Base-by-base conservation (phyloP, 2,888 invertebrate genomes). In the Cheiracanthium punctorium region DNA sequence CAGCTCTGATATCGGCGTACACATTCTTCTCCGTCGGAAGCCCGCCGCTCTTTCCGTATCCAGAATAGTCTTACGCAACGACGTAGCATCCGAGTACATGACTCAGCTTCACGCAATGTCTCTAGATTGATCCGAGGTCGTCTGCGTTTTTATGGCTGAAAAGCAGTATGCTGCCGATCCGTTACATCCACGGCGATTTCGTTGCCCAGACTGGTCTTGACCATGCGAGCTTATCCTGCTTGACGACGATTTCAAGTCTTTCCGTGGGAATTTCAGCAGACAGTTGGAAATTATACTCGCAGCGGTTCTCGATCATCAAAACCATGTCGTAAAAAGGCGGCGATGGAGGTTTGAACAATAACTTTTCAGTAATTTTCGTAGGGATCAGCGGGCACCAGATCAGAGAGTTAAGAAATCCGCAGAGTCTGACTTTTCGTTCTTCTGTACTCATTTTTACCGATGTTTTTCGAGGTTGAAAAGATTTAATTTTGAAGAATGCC, bases 371-470 rank as follows among this genome's bases (percentile, higher is more conserved):
- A 91, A 99, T 99, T 93, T 96, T 95, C 91, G 98, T 97, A 90
- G 99, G 99, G 93, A 97, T 98, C 91, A 99, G 99, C 92, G 99
- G 99, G 94, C 99, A 99, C n/a, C n/a, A n/a, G n/a, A n/a, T n/a
- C n/a, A n/a, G n/a, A n/a, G n/a, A n/a, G n/a, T n/a, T n/a, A n/a
- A n/a, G n/a, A n/a, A n/a, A n/a, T n/a, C n/a, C n/a, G n/a, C n/a
- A n/a, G n/a, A n/a, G n/a, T n/a, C n/a, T n/a, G n/a, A n/a, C n/a
- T n/a, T n/a, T n/a, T n/a, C n/a, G n/a, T n/a, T n/a, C n/a, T n/a
- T n/a, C n/a, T n/a, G n/a, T n/a, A n/a, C n/a, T n/a, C n/a, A n/a
- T n/a, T n/a, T n/a, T n/a, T n/a, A n/a, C n/a, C n/a, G n/a, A n/a
- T n/a, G n/a, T n/a, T n/a, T n/a, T n/a, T n/a, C n/a, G n/a, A n/a